Base-by-base conservation (phyloP, 2,888 invertebrate genomes). In the Dexiosoma caninum region DNA sequence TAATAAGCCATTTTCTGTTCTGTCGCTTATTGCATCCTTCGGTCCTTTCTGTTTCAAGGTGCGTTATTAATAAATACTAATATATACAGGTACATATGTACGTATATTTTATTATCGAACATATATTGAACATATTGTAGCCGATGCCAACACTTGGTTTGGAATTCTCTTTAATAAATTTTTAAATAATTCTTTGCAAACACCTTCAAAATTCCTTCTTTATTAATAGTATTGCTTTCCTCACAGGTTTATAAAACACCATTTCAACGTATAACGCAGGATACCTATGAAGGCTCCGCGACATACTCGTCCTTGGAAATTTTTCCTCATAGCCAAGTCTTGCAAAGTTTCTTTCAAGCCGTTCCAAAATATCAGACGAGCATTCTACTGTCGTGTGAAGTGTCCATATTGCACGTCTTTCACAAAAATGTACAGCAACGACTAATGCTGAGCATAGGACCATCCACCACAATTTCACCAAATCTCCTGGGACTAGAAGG, bases 391-490 rank as follows among this genome's bases (percentile, higher is more conserved):
- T 86, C 89, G 70, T 90, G 90, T 77, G 90, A 90, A 82, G 90
- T 90, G 10, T 89, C 90, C 76, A 90, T 90, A 75, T 84, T 90
- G 71, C 90, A 90, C 74, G 88, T 90, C 16, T 90, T 90, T 84
- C 90, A 90, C 84, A 90, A 90, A 85, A 90, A 88, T 80, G 89
- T 90, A 37, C 89, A 90, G 82, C 88, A 89, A 83, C 88, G 89
- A 82, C 87, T 90, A 53, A 83, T 85, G 37, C 85, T 90, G 23
- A 89, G 88, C 83, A 86, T 86, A 74, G 85, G 87, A 69, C 87
- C 90, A 72, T 86, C 88, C 62, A 90, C 90, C 49, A 90, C 90
- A 51, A 87, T 88, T 71, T 90, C 90, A 49, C 90, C 90, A 59
- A 90, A 90, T 84, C 85, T 89, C 27, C 85, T 90, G 55, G 90